phyloP scores from a whole-genome alignment of 37 sponge, comb jelly and placozoan species.

The Spongia lamella region DNA sequence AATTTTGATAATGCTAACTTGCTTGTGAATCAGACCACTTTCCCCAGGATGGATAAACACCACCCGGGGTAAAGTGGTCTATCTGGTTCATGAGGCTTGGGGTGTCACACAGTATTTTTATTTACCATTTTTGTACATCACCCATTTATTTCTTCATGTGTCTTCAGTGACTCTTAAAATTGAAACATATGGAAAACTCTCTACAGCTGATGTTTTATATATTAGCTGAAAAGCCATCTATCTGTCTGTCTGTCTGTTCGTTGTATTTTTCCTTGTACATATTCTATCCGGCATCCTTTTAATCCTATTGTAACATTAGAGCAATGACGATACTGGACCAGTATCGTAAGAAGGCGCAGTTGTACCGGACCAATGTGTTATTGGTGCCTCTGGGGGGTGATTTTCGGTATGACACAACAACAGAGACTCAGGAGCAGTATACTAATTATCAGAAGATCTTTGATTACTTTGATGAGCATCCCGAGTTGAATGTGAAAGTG shows the following conservation, averaged over 20 bases:
- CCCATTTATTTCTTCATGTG: too few species aligned
- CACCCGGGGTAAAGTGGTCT: not conserved
- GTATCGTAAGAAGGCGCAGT: constrained; percentile 90
- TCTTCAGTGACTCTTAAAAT: too few species aligned
- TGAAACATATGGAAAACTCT: too few species aligned
- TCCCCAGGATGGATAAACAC: too few species aligned
- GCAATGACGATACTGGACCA: constrained; percentile 80
- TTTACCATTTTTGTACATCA: too few species aligned
- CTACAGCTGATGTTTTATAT: too few species aligned
- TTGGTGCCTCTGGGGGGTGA: constrained; percentile 93
- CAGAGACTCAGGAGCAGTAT: constrained; percentile 70
- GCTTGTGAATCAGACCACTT: too few species aligned
- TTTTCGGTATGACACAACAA: constrained; percentile 77
- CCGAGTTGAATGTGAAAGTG: constrained; percentile 55
- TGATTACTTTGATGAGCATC: constrained; percentile 58
- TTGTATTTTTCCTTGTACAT: too few species aligned
- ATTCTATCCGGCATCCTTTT: too few species aligned
- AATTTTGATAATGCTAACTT: too few species aligned
- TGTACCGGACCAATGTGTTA: constrained; percentile 76
- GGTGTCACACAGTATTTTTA: not conserved
- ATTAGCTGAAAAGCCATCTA: too few species aligned
- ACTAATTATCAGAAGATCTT: constrained; percentile 70
- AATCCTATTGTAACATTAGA: constrained; percentile 23
- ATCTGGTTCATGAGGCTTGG: constrained; percentile 10
- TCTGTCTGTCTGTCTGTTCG: too few species aligned